Conservation (phyloP, 64 coral and sea anemone genomes). For the Pachyseris speciosa region DNA sequence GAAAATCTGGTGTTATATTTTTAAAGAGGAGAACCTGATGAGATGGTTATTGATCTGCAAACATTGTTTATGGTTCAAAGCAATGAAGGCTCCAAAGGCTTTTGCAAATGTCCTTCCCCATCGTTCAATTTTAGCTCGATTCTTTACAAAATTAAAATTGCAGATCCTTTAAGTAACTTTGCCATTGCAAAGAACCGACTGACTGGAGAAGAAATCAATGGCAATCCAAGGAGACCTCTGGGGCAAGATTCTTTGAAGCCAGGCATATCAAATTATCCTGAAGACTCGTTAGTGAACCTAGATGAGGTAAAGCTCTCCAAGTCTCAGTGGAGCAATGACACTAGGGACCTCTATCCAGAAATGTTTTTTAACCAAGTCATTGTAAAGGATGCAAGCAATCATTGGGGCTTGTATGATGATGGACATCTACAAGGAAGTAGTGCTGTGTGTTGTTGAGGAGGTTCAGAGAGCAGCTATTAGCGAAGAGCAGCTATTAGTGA, state of each 20-base stretch:
- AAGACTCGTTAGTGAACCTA: background rate
- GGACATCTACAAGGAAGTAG: background rate
- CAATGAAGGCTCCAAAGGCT: background rate
- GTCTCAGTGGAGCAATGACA: background rate
- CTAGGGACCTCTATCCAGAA: no score
- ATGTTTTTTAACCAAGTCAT: background rate
- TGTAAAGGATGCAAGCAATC: background rate
- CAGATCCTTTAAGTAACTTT: conserved; percentile 2
- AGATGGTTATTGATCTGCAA: conserved; percentile 4
- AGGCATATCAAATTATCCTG: conserved; percentile 16
- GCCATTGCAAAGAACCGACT: conserved; percentile 1
- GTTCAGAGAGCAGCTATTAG: no score
- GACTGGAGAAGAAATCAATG: background rate
- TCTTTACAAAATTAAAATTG: background rate
- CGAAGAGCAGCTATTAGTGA: background rate
- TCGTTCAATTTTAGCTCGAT: background rate
- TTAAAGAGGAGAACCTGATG: conserved; percentile 68
- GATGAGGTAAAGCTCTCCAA: background rate
- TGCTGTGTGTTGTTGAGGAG: background rate
- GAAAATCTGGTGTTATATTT: conserved; percentile 37
- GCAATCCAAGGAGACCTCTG: background rate
- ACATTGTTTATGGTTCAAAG: background rate
- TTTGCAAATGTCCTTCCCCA: background rate
- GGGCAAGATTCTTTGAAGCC: conserved; percentile 30
- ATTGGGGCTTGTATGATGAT: background rate